Percentiles rank a stretch among this genome's conserved stretches.
Conservation (phyloP, 2,113 vertebrate genomes). For the Anarrhichthys ocellatus region DNA sequence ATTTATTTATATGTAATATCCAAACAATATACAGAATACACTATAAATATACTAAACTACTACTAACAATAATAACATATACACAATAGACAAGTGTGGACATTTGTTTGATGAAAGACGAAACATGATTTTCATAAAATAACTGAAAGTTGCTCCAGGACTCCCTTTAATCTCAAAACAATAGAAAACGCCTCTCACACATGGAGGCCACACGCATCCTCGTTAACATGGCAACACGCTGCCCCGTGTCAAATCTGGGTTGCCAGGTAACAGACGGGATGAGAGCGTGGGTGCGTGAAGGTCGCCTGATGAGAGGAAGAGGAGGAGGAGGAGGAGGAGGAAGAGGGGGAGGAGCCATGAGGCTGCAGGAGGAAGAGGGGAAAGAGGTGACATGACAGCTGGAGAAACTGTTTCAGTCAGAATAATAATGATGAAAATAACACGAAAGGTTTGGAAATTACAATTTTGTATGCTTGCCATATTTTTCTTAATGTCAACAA, state of each 20-base stretch:
- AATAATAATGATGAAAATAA: background rate
- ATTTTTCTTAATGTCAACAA: background rate
- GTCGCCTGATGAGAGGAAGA: background rate
- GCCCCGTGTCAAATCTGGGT: slow-evolving; percentile 6
- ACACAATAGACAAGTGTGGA: background rate
- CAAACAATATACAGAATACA: background rate
- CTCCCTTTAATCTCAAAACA: background rate
- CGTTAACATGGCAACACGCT: slow-evolving; percentile 9
- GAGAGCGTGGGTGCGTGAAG: slow-evolving; percentile 1
- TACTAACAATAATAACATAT: background rate
- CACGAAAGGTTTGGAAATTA: background rate
- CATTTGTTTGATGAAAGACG: background rate
- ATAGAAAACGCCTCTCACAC: background rate
- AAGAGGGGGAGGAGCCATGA: background rate
- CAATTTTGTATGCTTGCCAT: too few species aligned
- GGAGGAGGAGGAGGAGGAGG: background rate
- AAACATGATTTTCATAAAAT: background rate
- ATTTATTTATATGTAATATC: background rate
- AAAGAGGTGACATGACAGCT: background rate
- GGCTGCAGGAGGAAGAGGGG: background rate
- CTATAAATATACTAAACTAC: too few species aligned
- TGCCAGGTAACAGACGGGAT: slow-evolving; percentile 19
- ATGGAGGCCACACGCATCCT: background rate
- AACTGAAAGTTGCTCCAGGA: background rate
- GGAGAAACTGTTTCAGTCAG: background rate